Evolutionary conservation across 1,140 invertebrate species (phyloP), one percentile per base, ranked within the genome.

Genomic region (Monomorium pharaonis): DNA sequence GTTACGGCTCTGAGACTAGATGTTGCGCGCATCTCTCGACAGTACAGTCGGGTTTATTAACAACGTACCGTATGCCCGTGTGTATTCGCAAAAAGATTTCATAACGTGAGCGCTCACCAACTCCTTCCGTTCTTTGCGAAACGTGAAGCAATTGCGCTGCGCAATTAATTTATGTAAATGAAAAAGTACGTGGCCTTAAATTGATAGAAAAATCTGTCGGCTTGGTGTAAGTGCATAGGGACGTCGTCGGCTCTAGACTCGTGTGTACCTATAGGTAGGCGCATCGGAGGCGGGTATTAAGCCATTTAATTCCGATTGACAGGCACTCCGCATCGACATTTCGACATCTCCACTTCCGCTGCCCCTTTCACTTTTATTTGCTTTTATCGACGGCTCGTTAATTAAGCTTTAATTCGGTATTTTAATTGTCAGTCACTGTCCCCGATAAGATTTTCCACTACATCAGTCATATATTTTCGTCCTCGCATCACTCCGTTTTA

Each of bases 331-430:
- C 80, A 37, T 69, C 70, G 63, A 77, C 49, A 33, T 88, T 86
- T 88, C 86, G 67, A 86, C 65, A 77, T 86, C 62, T 47, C 27
- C 14, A 24, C 21, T 88, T 87, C 78, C 87, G 70, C 24, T 80
- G n/a, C 21, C 21, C 69, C 87, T 83, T 83, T 86, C 84, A 83
- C 70, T 86, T 84, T 49, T 56, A 14, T 74, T 74, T 51, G 78
- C 24, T 58, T 83, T 74, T 24, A 49, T 83, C 67, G 37, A 37
- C 51, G 42, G 65, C 42, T 83, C 54, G 78, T 83, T 83, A 83
- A 83, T 83, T 83, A 47, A 83, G 56, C 27, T 80, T 58, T 72
- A 56, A 83, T 58, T 83, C n/a, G 37, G 27, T 27, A 70, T 81
- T 58, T 72, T 58, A 81, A 58, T 74, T 74, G 67, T 54, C 33